Evolutionary conservation across 2,888 invertebrate genomes (phyloP), one percentile per base, ranked within the genome.

Genomic region (Stenotaenia linearis): DNA sequence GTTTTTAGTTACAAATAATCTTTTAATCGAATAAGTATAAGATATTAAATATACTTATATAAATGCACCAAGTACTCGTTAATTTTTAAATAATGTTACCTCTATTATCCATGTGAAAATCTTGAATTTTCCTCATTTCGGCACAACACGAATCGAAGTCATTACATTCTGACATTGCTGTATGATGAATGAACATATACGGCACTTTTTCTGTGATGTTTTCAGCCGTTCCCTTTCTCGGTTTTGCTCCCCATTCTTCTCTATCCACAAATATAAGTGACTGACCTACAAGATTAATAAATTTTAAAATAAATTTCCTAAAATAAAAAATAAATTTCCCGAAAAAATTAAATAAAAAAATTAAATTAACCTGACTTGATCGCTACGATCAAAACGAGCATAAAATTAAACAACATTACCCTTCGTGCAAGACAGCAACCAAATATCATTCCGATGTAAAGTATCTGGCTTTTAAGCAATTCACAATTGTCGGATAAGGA

Each of bases 71-170:
- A n/a, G n/a, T n/a, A n/a, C n/a, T n/a, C n/a, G n/a, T n/a, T n/a
- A n/a, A n/a, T n/a, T n/a, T n/a, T n/a, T n/a, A 32, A 74, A 23
- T 28, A 7, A 7, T 18, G 2, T 75, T 75, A 75, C 77, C 77
- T 77, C 77, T 77, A n/a, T 40, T 50, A 7, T 77, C 45, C 28
- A 77, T 45, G 18, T 77, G 77, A 7, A 77, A 45, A n/a, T 45
- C 12, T n/a, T 45, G 45, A 77, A 77, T 77, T 18, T 25, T 25
- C 45, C 77, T 37, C 77, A 77, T 77, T 28, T 37, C 28, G 10
- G 28, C 50, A 21, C 21, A 40, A 23, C 77, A 45, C 28, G 28
- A 21, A 1, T 37, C 40, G 1, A 40, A 40, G 23, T 37, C 40
- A 12, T 37, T 15, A 40, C 77, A 77, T 45, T 77, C 77, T 9